phyloP scores from a whole-genome alignment of 64 coral and sea anemone species.

The Dendronephthya gigantea region DNA sequence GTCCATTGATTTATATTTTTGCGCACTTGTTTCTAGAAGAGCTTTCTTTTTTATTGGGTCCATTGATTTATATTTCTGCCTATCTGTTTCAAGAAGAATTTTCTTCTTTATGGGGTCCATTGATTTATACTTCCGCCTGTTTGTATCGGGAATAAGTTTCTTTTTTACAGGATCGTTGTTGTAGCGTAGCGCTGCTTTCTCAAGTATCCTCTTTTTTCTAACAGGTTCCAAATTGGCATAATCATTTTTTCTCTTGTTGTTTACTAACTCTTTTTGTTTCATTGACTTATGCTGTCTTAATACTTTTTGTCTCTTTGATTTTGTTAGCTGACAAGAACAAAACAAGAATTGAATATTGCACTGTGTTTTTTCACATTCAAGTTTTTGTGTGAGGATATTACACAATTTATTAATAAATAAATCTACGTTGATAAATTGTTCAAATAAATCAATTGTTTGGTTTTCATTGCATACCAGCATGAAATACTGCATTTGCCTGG shows the following conservation, averaged over 20 bases:
- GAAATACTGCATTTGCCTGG: too few relatives aligned
- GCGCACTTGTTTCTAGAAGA: too few relatives aligned
- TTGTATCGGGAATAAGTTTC: too few relatives aligned
- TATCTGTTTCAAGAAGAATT: neutral
- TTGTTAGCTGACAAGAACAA: neutral
- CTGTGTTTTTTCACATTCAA: neutral
- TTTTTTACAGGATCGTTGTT: too few relatives aligned
- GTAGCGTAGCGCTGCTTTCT: too few relatives aligned
- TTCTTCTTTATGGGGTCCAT: neutral
- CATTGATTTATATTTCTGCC: neutral
- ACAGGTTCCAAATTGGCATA: too few relatives aligned
- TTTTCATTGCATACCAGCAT: neutral
- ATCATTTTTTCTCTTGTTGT: too few relatives aligned
- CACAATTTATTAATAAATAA: neutral
- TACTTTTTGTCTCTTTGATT: neutral
- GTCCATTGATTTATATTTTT: too few relatives aligned
- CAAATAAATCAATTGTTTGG: neutral
- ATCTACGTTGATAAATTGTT: neutral
- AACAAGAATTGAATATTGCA: neutral
- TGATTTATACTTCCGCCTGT: neutral
- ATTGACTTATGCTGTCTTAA: neutral
- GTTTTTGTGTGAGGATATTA: too few relatives aligned
- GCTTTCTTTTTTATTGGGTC: neutral
- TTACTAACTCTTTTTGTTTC: too few relatives aligned
- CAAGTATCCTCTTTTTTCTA: neutral